phyloP scores from a whole-genome alignment of 2,113 vertebrate genomes.

The Semnopithecus entellus region DNA sequence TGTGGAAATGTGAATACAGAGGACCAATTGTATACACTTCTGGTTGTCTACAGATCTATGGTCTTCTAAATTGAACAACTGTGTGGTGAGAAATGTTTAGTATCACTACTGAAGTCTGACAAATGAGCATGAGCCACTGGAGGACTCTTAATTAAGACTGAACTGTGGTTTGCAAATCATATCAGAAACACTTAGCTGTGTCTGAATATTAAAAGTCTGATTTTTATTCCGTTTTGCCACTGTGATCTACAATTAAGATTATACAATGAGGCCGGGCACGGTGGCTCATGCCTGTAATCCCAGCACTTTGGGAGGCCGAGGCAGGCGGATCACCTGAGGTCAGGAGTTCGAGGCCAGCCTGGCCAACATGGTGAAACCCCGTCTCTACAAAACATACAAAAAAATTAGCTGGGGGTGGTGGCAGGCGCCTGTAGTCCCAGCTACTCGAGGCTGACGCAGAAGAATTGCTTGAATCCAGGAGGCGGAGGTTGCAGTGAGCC shows the following conservation, averaged over 20 bases:
- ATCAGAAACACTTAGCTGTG: neutral
- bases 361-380: too few relatives aligned
- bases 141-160: neutral
- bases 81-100: neutral
- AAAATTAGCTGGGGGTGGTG: too few relatives aligned
- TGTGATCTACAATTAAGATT: neutral
- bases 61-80: neutral
- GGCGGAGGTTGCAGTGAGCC: too few relatives aligned
- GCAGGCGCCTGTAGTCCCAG: too few relatives aligned
- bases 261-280: too few relatives aligned
- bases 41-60: neutral
- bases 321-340: too few relatives aligned
- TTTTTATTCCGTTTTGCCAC: conserved; percentile 5
- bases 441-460: too few relatives aligned
- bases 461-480: too few relatives aligned
- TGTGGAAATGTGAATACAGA: neutral
- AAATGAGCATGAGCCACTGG: neutral
- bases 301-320: too few relatives aligned
- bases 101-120: neutral
- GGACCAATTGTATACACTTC: neutral
- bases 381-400: too few relatives aligned
- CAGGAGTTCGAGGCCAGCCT: too few relatives aligned
- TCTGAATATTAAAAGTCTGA: neutral
- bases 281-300: too few relatives aligned
- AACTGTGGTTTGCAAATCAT: neutral